These are phyloP conservation scores for Amblyjoppa proteus DNA, from an alignment of 2,888 invertebrate genomes.

Conservation along the genomic window DNA sequence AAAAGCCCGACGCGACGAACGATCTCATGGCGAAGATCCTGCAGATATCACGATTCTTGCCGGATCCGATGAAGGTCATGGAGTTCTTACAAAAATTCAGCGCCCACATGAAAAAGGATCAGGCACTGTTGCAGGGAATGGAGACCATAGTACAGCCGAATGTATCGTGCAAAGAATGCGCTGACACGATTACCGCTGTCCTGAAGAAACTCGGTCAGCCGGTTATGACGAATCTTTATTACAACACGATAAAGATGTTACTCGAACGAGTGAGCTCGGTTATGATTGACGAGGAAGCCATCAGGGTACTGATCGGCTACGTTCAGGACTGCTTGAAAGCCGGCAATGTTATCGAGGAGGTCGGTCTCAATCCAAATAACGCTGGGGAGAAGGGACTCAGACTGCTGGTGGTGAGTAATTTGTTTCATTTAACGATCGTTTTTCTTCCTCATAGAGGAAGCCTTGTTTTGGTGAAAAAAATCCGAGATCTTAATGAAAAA, in stretches of 20 bases:
- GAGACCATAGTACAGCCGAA: constrained; percentile 95
- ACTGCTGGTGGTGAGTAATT: constrained; percentile 90
- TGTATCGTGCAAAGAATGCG: constrained; percentile 97
- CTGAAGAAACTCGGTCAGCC: constrained; percentile 97
- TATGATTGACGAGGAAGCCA: constrained; percentile 96
- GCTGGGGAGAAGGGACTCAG: constrained; percentile 96
- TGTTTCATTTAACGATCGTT: constrained; percentile 15
- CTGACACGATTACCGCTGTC: constrained; percentile 93
- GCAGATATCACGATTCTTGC: constrained; percentile 92
- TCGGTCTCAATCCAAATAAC: constrained; percentile 92
- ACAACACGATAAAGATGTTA: constrained; percentile 98
- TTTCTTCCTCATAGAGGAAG: no score
- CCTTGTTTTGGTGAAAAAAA: no score
- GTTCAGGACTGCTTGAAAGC: constrained; percentile 90
- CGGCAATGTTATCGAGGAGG: constrained; percentile 89
- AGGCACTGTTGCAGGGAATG: constrained; percentile 91
- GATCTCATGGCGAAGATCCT: constrained; percentile 89
- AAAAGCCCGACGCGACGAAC: constrained; percentile 89
- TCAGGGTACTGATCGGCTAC: constrained; percentile 89
- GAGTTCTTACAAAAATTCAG: constrained; percentile 95
- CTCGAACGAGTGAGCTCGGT: constrained; percentile 98
- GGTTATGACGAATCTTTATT: constrained; percentile 97
- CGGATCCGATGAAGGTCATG: constrained; percentile 96
- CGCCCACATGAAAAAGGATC: constrained; percentile 91
- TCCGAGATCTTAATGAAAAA: no score